A percentile compares a stretch with the other conserved stretches of the same genome.
Evolutionary conservation across 2,888 invertebrate species (phyloP).

Genomic region (Cinara cedri): DNA sequence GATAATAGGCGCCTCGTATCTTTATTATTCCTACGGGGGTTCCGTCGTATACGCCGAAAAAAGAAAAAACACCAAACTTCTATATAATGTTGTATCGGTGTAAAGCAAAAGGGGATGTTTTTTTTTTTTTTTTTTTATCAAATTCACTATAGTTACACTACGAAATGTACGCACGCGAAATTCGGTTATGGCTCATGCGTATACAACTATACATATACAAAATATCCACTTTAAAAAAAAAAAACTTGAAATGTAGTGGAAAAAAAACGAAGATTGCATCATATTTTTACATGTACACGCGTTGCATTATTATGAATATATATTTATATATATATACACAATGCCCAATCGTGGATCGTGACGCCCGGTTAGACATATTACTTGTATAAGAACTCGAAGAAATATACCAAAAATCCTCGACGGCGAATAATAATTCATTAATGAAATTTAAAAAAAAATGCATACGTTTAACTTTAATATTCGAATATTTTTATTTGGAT

Average conservation of each 20-base stretch:
- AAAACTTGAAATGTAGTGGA: slow-evolving; percentile 5
- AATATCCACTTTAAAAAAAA: not conserved
- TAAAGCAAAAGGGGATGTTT: too few species aligned
- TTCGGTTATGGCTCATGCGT: not conserved
- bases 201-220: not conserved
- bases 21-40: slow-evolving; percentile 24
- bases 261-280: slow-evolving; percentile 28
- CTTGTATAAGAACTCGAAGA: slow-evolving; percentile 1
- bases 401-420: not conserved
- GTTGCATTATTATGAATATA: not conserved
- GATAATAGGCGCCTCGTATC: not conserved
- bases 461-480: too few species aligned
- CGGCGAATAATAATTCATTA: not conserved
- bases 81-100: too few species aligned
- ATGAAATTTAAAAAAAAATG: too few species aligned
- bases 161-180: slow-evolving; percentile 16
- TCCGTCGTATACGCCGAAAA: not conserved
- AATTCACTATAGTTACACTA: not conserved
- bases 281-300: not conserved
- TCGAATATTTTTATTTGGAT: too few species aligned
- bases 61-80: too few species aligned
- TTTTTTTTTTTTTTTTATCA: too few species aligned
- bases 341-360: not conserved
- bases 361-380: not conserved
- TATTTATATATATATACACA: not conserved